Evolutionary conservation across 2,888 invertebrate species (phyloP).

Genomic region (Bombylius major): DNA sequence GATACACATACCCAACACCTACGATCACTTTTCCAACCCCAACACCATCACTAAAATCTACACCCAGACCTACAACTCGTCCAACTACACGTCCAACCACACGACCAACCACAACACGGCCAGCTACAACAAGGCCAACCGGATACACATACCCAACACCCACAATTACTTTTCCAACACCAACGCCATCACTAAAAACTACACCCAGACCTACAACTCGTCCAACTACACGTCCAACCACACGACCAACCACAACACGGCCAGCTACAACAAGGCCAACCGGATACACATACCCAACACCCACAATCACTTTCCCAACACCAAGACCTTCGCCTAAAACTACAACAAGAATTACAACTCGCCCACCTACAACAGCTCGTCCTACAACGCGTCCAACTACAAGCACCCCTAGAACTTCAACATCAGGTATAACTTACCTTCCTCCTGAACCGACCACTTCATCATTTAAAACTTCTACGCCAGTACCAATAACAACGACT

Average conservation of each 20-base stretch:
- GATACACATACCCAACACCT: too few species aligned
- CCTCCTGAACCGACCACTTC: too few species aligned
- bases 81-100: neutral
- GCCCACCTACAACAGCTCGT: neutral
- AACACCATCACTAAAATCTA: conserved; percentile 1
- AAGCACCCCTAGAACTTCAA: neutral
- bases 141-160: too few species aligned
- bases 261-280: conserved; percentile 4
- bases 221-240: conserved; percentile 14
- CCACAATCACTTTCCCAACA: conserved; percentile 13
- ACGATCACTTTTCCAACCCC: neutral
- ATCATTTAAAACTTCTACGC: too few species aligned
- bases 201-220: conserved; percentile 4
- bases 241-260: conserved; percentile 18
- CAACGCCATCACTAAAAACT: neutral
- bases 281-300: neutral
- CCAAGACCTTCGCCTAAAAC: conserved; percentile 14
- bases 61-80: neutral
- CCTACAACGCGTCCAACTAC: conserved; percentile 1
- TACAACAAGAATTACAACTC: conserved; percentile 4
- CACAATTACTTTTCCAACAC: neutral
- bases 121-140: neutral
- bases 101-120: neutral
- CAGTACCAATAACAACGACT: too few species aligned
- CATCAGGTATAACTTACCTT: too few species aligned